Evolutionary conservation across 2,888 invertebrate genomes (phyloP).

Genomic region (Saturnia pavonia): DNA sequence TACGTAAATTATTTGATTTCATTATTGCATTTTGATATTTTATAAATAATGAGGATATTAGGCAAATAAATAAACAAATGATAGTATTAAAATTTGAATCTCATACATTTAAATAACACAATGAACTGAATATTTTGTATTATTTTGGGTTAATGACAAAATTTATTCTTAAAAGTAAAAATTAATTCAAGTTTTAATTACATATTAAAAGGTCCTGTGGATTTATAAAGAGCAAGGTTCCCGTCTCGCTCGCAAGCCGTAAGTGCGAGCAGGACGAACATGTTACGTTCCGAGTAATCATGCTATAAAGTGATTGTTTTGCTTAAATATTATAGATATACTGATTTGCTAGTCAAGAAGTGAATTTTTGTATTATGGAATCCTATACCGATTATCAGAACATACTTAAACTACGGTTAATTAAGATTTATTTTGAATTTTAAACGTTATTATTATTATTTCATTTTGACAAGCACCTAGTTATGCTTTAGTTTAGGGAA

Average conservation of each 20-base stretch:
- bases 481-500: background rate
- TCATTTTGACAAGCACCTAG: background rate
- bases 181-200: background rate
- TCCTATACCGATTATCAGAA: constrained; percentile 19
- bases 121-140: constrained; percentile 9
- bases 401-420: constrained; percentile 24
- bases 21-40: background rate
- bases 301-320: constrained; percentile 59
- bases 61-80: background rate
- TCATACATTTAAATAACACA: constrained; percentile 16
- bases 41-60: background rate
- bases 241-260: constrained; percentile 34
- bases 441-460: constrained; percentile 8
- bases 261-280: constrained; percentile 34
- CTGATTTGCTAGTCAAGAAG: constrained; percentile 77
- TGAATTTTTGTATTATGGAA: constrained; percentile 50
- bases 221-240: background rate
- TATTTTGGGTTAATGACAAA: background rate
- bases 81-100: constrained; percentile 27
- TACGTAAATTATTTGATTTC: background rate
- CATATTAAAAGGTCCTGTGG: background rate
- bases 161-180: no score
- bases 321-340: constrained; percentile 69
- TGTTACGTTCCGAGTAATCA: constrained; percentile 32
- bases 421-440: constrained; percentile 26